Conservation (phyloP, 2,888 invertebrate genomes). For the Drosophila multiciliata region DNA sequence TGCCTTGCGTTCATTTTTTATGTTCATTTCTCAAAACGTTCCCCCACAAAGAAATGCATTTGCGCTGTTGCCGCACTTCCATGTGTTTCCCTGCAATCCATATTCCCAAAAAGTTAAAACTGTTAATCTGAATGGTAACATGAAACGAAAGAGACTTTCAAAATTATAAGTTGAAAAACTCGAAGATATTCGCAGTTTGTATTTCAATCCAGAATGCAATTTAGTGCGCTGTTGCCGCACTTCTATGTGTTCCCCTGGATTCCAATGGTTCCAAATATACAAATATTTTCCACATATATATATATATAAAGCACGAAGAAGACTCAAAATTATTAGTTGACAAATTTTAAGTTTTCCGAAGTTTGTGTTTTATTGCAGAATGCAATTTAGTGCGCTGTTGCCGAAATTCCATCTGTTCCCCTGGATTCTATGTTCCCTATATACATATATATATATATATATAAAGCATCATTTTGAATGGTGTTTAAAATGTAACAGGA, state of each 20-base stretch:
- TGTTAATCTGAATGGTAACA: neutral
- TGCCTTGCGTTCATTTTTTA: slow-evolving; percentile 59
- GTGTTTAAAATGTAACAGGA: neutral
- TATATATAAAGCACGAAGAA: no score
- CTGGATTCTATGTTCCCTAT: no score
- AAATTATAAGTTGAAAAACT: neutral
- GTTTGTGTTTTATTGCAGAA: no score
- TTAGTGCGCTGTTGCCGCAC: slow-evolving; percentile 54
- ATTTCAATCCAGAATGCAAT: neutral
- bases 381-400: no score
- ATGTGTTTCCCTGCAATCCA: slow-evolving; percentile 8
- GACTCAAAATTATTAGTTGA: no score
- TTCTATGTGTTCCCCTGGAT: slow-evolving; percentile 31
- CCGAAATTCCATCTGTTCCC: no score
- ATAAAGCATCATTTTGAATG: neutral
- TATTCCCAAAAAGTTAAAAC: neutral
- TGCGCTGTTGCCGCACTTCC: slow-evolving; percentile 62
- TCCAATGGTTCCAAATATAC: no score
- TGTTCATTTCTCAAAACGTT: slow-evolving; percentile 64
- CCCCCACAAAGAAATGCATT: slow-evolving; percentile 19
- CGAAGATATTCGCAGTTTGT: no score
- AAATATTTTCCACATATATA: no score
- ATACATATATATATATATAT: neutral
- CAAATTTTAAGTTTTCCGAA: no score
- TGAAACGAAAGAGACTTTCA: neutral